Conservation (phyloP, 2,113 vertebrate genomes). For the Trogon surrucura region DNA sequence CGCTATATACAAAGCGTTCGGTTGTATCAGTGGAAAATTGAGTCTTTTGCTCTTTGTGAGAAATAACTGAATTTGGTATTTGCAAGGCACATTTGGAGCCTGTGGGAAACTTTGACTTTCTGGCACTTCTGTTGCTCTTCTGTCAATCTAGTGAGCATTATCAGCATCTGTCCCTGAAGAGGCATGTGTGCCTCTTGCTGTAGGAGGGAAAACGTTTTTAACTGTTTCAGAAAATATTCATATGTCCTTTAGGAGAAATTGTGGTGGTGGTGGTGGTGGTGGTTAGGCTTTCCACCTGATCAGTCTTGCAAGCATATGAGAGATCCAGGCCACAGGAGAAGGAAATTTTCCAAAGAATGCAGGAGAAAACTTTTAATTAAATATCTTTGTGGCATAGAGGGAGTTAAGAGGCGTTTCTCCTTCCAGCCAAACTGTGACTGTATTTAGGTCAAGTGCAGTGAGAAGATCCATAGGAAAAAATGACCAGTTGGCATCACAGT, state of each 20-base stretch:
- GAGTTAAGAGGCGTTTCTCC: neutral
- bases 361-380: neutral
- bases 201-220: neutral
- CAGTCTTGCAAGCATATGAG: neutral
- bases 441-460: slow-evolving; percentile 14
- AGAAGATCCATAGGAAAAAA: slow-evolving; percentile 15
- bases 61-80: neutral
- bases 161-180: slow-evolving; percentile 1
- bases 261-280: neutral
- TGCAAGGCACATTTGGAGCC: neutral
- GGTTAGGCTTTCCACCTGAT: neutral
- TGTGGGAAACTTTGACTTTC: neutral
- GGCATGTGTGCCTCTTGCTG: neutral
- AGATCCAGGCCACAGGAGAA: neutral
- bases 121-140: neutral
- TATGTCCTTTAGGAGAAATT: neutral
- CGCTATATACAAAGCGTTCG: neutral
- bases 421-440: neutral
- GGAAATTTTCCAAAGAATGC: neutral
- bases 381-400: neutral
- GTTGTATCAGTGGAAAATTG: neutral
- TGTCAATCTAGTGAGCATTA: neutral
- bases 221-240: neutral
- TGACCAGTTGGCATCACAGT: neutral
- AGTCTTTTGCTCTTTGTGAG: neutral